phyloP scores from a whole-genome alignment of 2,113 vertebrate species.

The Brachyhypopomus occidentalis region DNA sequence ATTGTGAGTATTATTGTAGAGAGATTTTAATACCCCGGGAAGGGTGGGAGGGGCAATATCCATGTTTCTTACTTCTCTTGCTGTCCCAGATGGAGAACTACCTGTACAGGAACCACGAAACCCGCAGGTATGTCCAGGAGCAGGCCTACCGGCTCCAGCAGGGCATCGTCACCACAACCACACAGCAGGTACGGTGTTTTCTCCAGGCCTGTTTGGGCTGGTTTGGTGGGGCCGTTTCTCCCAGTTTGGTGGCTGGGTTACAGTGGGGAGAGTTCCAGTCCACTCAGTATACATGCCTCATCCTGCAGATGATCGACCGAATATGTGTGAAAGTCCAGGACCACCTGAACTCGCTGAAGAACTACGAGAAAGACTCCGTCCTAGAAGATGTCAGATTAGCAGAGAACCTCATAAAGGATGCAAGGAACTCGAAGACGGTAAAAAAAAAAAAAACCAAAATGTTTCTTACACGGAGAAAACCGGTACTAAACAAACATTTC shows the following conservation, averaged over 20 bases:
- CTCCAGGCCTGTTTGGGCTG: not conserved
- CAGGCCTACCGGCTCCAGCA: constrained; percentile 96
- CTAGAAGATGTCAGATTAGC: constrained; percentile 90
- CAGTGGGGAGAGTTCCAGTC: not conserved
- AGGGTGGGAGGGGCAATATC: not conserved
- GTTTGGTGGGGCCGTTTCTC: not conserved
- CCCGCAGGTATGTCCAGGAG: constrained; percentile 92
- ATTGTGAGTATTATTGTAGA: too few relatives aligned
- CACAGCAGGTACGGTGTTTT: constrained; percentile 84
- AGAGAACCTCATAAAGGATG: constrained; percentile 91
- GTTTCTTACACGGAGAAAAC: too few relatives aligned
- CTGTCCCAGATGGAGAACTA: constrained; percentile 90
- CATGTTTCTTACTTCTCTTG: constrained; percentile 46
- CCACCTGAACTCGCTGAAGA: constrained; percentile 92
- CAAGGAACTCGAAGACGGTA: constrained; percentile 97
- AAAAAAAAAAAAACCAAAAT: not conserved
- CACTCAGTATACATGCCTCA: not conserved
- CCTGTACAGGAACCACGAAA: constrained; percentile 94
- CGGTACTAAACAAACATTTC: too few relatives aligned
- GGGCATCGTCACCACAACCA: constrained; percentile 95
- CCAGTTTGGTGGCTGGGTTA: not conserved
- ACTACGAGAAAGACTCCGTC: constrained; percentile 81
- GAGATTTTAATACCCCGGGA: too few relatives aligned
- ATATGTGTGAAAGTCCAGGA: constrained; percentile 98
- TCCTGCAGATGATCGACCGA: constrained; percentile 90